Evolutionary conservation across 1,140 invertebrate genomes (phyloP), one percentile per base, ranked within the genome.

Genomic region (Drosophila sechellia): DNA sequence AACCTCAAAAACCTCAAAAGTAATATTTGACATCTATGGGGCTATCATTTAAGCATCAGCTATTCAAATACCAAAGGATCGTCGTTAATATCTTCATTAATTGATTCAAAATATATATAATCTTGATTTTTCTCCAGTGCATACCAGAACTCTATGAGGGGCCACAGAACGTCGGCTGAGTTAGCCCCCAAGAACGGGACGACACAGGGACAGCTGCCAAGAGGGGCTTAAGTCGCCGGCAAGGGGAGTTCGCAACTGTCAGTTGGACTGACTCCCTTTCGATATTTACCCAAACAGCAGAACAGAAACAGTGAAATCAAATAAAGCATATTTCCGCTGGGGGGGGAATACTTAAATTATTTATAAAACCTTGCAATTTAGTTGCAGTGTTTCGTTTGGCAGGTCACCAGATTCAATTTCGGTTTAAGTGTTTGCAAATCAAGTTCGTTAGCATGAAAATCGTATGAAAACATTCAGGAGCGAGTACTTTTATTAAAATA

Each of bases 241-340:
- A 8, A 8, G 40, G 6, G 40, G 42, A 10, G 42, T 8, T 43
- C 31, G n/a, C n/a, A 68, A 34, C 61, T 55, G 66, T 55, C 66
- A 69, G 65, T 22, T 65, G 11, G 27, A 35, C 20, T 25, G 27
- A 35, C 20, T 25, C 54, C 27, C 15, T 17, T 15, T 31, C 5
- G 39, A 22, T 42, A 17, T 59, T 50, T 50, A 27, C 34, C 42
- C 58, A 20, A 50, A 11, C 37, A 35, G 27, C 27, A 25, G 20
- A 10, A 37, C 61, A 45, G 61, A 66, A 69, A 55, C 22, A 68
- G 35, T 39, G 34, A 68, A 69, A 55, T 69, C 25, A 37, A 55
- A 46, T 34, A 45, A 68, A 54, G 15, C 46, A 66, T 43, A 46
- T 65, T 65, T 65, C 10, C n/a, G 42, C 27, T 31, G 3, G 20